Percentiles rank a stretch among this genome's conserved stretches.
These are phyloP conservation scores for Sabellastarte sp. DNA, from an alignment of 2,888 invertebrate genomes.

Conservation along the genomic window DNA sequence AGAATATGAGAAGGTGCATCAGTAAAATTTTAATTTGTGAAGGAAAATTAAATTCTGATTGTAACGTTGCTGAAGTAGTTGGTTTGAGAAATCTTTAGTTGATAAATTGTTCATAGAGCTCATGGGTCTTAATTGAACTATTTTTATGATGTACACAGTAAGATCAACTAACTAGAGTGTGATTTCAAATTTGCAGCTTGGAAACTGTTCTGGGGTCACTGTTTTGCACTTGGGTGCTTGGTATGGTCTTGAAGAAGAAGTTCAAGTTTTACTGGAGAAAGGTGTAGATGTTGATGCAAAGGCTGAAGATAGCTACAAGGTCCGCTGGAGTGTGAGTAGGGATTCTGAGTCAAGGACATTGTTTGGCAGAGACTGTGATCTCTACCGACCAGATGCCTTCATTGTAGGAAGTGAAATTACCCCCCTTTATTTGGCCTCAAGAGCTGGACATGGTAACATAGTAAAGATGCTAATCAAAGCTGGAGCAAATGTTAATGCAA, in stretches of 20 bases:
- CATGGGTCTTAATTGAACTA: too few relatives aligned
- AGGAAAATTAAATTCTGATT: too few relatives aligned
- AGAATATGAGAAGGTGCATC: too few relatives aligned
- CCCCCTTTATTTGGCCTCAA: conserved; percentile 26
- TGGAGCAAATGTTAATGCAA: conserved; percentile 26
- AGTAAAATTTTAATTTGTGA: too few relatives aligned
- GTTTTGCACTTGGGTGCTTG: conserved; percentile 26
- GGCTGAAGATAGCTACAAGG: conserved; percentile 27
- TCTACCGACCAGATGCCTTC: conserved; percentile 25
- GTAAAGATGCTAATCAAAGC: conserved; percentile 13
- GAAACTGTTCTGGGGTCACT: conserved; percentile 22
- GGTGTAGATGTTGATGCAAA: conserved; percentile 17
- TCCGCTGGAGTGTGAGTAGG: conserved; percentile 20
- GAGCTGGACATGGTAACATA: conserved; percentile 20
- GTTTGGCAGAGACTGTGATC: conserved; percentile 25
- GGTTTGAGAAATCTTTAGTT: too few relatives aligned
- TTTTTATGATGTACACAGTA: too few relatives aligned
- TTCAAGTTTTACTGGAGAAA: conserved; percentile 8
- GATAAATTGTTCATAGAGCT: too few relatives aligned
- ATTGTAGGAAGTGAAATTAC: conserved; percentile 25
- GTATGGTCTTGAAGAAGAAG: conserved; percentile 23
- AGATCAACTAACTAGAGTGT: too few relatives aligned
- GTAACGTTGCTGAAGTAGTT: too few relatives aligned
- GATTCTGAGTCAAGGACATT: conserved; percentile 16
- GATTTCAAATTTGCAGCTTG: background rate